Evolutionary conservation across 2,797 vertebrate genomes (phyloP).

Genomic region (Notamacropus eugenii): DNA sequence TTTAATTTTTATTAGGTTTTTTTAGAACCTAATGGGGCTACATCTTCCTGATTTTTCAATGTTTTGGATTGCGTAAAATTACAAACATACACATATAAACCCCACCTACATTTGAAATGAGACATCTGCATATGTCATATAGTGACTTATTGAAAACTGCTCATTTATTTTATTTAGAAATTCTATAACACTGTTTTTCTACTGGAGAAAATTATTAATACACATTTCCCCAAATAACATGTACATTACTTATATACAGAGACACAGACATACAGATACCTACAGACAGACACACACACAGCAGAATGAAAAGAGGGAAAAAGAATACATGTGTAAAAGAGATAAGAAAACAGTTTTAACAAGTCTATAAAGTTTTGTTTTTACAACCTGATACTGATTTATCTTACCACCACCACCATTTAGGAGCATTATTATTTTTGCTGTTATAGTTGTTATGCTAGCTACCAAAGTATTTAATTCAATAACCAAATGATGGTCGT

Average conservation of each 20-base stretch:
- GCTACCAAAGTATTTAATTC: constrained; percentile 37
- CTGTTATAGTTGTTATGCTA: constrained; percentile 21
- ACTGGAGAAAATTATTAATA: constrained; percentile 59
- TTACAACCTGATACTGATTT: constrained; percentile 49
- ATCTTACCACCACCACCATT: constrained; percentile 29
- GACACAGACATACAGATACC: constrained; percentile 24
- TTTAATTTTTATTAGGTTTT: constrained; percentile 43
- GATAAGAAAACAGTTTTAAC: constrained; percentile 45
- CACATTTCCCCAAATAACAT: constrained; percentile 60
- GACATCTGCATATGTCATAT: constrained; percentile 76
- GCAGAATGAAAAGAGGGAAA: constrained; percentile 28
- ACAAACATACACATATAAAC: constrained; percentile 77
- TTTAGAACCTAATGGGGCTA: constrained; percentile 75
- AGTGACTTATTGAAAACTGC: constrained; percentile 59
- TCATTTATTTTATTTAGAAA: constrained; percentile 51
- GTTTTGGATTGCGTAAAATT: constrained; percentile 75
- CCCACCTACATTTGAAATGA: constrained; percentile 80
- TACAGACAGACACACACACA: constrained; percentile 5
- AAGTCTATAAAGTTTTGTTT: constrained; percentile 42
- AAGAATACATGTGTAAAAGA: constrained; percentile 58
- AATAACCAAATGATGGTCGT: constrained; percentile 37
- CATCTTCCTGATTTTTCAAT: constrained; percentile 78
- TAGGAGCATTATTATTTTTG: not conserved
- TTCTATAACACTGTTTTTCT: constrained; percentile 27
- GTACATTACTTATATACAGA: not conserved